Percentiles rank a stretch among this genome's conserved stretches.
Conservation (phyloP, 2,113 vertebrate genomes). For the Eidolon helvum region DNA sequence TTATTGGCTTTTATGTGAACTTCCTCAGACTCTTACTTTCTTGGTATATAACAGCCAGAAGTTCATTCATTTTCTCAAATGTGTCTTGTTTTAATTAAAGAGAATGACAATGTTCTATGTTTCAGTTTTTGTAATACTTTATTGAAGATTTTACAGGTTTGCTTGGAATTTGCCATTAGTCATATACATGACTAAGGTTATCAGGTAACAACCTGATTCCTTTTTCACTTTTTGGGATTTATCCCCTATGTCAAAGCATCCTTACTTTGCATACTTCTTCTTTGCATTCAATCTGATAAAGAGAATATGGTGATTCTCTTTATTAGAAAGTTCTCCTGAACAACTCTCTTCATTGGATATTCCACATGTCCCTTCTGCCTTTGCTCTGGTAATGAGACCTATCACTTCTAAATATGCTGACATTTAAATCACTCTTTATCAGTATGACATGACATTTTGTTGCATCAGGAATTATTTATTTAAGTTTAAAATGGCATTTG, state of each 20-base stretch:
- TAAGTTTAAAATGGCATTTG: background rate
- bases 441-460: background rate
- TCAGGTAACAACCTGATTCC: background rate
- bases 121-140: background rate
- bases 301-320: background rate
- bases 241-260: background rate
- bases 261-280: background rate
- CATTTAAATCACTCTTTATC: background rate
- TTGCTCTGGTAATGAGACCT: background rate
- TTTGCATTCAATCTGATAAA: background rate
- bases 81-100: background rate
- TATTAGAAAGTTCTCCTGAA: background rate
- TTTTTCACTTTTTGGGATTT: background rate
- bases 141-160: background rate
- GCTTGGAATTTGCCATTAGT: background rate
- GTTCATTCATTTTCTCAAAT: background rate
- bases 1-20: background rate
- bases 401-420: background rate
- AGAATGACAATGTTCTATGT: background rate
- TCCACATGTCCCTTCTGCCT: background rate
- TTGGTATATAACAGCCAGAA: background rate
- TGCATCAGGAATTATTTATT: background rate
- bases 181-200: background rate
- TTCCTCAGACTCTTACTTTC: background rate
- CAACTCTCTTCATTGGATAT: background rate